These are phyloP conservation scores for Rhinogobio ventralis DNA, from an alignment of 2,797 vertebrate species.

Conservation along the genomic window DNA sequence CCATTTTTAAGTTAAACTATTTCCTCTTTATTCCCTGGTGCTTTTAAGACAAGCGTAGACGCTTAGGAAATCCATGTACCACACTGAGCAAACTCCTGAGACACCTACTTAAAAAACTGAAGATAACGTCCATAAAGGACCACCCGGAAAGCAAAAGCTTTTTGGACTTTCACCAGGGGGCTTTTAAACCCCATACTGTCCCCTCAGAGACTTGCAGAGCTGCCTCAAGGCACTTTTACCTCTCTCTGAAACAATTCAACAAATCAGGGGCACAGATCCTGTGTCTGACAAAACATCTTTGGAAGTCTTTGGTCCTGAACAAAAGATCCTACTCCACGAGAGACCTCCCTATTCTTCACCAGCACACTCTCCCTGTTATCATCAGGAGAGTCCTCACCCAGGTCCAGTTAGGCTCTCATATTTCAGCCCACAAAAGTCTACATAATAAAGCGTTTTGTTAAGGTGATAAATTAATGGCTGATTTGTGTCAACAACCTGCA, in stretches of 20 bases:
- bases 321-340: constrained; percentile 34
- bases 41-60: not conserved
- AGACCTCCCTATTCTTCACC: constrained; percentile 24
- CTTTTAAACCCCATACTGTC: constrained; percentile 44
- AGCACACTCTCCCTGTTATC: constrained; percentile 32
- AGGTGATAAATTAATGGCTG: constrained; percentile 58
- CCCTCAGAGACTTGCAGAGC: constrained; percentile 13
- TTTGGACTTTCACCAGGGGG: constrained; percentile 41
- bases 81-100: constrained; percentile 1
- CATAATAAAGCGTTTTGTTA: constrained; percentile 40
- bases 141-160: constrained; percentile 43
- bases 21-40: not conserved
- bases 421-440: constrained; percentile 31
- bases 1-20: not conserved
- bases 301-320: constrained; percentile 26
- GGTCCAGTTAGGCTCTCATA: constrained; percentile 8
- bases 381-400: constrained; percentile 1
- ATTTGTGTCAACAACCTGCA: constrained; percentile 65
- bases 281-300: constrained; percentile 30
- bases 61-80: not conserved
- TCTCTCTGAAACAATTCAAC: constrained; percentile 37
- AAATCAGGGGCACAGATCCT: constrained; percentile 19
- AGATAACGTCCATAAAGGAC: constrained; percentile 30
- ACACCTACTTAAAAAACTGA: constrained; percentile 14
- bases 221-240: constrained; percentile 31